Conservation (phyloP, 2,888 invertebrate species). For the Altica lythri region DNA sequence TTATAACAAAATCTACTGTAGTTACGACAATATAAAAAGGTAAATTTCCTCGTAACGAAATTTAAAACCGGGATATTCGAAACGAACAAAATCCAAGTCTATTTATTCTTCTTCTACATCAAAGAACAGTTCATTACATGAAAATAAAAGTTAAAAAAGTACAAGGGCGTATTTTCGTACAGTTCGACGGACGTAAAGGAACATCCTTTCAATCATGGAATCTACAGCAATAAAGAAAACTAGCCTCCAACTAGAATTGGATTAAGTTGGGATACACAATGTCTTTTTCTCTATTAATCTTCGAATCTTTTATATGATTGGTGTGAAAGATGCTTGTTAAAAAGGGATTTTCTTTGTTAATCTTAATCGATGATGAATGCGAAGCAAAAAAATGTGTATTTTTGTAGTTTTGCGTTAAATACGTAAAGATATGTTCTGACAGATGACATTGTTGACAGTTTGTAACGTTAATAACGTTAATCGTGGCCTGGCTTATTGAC, state of each 20-base stretch:
- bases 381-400: too few species aligned
- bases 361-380: too few species aligned
- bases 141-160: slow-evolving; percentile 26
- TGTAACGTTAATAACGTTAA: too few species aligned
- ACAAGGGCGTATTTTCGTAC: slow-evolving; percentile 28
- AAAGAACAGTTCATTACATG: slow-evolving; percentile 34
- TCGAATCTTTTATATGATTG: slow-evolving; percentile 38
- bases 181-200: slow-evolving; percentile 35
- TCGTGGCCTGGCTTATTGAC: too few species aligned
- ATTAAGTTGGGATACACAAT: slow-evolving; percentile 38
- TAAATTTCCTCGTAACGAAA: neutral
- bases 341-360: too few species aligned
- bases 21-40: too few species aligned
- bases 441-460: too few species aligned
- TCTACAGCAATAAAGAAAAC: slow-evolving; percentile 37
- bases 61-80: neutral
- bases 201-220: slow-evolving; percentile 41
- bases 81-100: slow-evolving; percentile 14
- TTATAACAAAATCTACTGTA: too few species aligned
- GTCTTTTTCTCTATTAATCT: slow-evolving; percentile 38
- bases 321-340: too few species aligned
- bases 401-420: too few species aligned
- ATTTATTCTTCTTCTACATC: slow-evolving; percentile 29
- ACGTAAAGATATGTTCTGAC: too few species aligned
- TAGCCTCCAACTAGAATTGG: slow-evolving; percentile 38